These are phyloP conservation scores for Cygnus atratus DNA, from an alignment of 2,113 vertebrate genomes.

Conservation along the genomic window DNA sequence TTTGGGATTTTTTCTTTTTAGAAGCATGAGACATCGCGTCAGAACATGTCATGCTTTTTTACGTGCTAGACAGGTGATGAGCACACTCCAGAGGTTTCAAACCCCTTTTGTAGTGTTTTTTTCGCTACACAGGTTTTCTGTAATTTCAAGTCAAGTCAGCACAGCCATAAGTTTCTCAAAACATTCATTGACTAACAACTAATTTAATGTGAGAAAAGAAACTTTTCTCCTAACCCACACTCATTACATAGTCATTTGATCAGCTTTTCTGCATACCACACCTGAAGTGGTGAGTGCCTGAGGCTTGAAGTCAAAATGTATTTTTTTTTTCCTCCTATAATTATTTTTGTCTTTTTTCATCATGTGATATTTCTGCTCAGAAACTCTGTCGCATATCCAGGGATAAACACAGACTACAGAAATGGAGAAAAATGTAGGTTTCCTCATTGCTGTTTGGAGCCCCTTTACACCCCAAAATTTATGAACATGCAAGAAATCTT, in stretches of 20 bases:
- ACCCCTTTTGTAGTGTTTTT: background rate
- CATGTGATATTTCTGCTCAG: background rate
- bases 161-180: background rate
- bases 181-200: background rate
- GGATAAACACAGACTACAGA: background rate
- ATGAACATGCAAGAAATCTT: background rate
- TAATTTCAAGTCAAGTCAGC: background rate
- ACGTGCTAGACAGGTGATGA: background rate
- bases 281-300: background rate
- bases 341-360: background rate
- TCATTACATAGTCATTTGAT: background rate
- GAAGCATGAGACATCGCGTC: background rate
- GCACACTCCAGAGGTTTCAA: background rate
- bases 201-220: background rate
- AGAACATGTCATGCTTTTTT: fast-evolving
- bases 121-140: background rate
- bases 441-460: background rate
- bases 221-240: background rate
- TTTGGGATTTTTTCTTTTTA: background rate
- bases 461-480: background rate
- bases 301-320: background rate
- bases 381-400: background rate
- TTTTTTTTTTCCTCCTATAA: background rate
- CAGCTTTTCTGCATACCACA: background rate
- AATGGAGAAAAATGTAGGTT: background rate